These are phyloP conservation scores for Oreamnos americanus DNA, from an alignment of 2,113 vertebrate species.

Conservation along the genomic window DNA sequence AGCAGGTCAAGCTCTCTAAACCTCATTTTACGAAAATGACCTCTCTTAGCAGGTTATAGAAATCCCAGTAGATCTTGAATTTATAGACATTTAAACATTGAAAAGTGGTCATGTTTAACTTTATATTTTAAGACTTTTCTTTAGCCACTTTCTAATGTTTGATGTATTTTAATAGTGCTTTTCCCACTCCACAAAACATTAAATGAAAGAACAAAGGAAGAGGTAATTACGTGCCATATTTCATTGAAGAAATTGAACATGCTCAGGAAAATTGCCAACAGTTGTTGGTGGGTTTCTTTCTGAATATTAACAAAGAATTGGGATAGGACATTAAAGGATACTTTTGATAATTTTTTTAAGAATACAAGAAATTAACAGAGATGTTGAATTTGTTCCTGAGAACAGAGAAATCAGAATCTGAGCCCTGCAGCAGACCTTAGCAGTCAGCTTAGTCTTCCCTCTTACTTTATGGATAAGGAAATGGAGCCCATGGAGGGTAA, in stretches of 20 bases:
- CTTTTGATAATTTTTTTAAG: not conserved
- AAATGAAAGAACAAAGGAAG: not conserved
- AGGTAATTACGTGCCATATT: not conserved
- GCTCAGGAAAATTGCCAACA: not conserved
- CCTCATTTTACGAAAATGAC: not conserved
- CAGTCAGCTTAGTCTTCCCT: not conserved
- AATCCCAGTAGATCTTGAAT: not conserved
- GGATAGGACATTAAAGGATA: not conserved
- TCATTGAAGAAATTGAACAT: not conserved
- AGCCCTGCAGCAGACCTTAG: not conserved
- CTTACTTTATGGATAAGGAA: not conserved
- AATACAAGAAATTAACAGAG: not conserved
- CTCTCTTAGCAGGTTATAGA: not conserved
- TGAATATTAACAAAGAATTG: not conserved
- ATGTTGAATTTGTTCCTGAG: not conserved
- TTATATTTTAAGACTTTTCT: not conserved
- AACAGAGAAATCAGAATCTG: not conserved
- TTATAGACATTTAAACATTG: not conserved
- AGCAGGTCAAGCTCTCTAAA: not conserved
- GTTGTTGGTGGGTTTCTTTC: not conserved
- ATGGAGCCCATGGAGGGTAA: not conserved
- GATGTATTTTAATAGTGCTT: not conserved
- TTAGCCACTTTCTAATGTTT: not conserved
- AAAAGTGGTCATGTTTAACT: constrained; percentile 4
- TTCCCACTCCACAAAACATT: not conserved